Base-by-base conservation (phyloP, 2,113 vertebrate genomes). In the Pseudopodoces humilis region DNA sequence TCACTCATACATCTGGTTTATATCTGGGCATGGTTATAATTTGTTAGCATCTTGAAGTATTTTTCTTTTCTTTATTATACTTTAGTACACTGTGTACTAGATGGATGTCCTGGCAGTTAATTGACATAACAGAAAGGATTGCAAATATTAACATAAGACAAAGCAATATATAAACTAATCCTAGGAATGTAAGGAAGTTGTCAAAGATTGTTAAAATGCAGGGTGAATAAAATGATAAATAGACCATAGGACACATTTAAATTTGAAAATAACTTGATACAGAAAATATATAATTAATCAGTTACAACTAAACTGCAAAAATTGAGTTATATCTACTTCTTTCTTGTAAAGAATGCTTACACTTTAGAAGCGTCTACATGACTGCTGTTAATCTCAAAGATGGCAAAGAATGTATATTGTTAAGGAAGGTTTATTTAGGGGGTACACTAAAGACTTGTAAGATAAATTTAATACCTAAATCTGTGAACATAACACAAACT, bases 11-110 rank as follows among this genome's bases (percentile, higher is more conserved):
- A 97, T 96, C 95, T 96, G 95, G 83, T 96, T 96, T 94, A 70
- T 92, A 96, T 97, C 95, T 88, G 52, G 10, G 15, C 68, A 74
- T 78, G 83, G 85, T 90, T 95, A 81, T 90, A 97, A 94, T 92
- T 94, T 95, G 52, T 96, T 96, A 93, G 90, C 90, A 95, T 96
- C 95, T 96, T 96, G 94, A 96, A 97, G 85, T 95, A 93, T 96
- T 97, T 97, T 96, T 92, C 95, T 97, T 92, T 94, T 88, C 84
- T 92, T 89, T 90, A 91, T 94, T 95, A 85, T 92, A 44, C 87
- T 94, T 92, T 52, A 88, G 81, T 86, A 79, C 64, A 85, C 50
- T 83, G 19, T 92, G 78, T 70, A 39, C 82, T 93, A 88, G 82
- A 92, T 94, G 76, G 82, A 93, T 93, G 82, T 72, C 78, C 52